Evolutionary conservation across 2,797 vertebrate species (phyloP).

Genomic region (Malacoctenus gilli): DNA sequence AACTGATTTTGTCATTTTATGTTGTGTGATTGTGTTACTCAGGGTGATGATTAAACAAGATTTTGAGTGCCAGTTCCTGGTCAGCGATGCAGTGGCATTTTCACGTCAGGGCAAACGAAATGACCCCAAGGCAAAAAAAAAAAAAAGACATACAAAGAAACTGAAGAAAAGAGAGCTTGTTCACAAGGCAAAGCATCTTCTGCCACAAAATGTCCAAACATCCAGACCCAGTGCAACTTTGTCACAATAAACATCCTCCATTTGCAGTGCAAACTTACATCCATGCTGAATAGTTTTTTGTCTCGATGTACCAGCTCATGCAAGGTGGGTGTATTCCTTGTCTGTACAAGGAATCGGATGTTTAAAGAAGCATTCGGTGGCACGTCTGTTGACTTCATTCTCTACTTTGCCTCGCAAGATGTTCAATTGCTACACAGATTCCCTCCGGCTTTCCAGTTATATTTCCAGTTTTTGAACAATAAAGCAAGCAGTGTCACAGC

Average conservation of each 20-base stretch:
- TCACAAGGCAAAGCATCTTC: slow-evolving; percentile 59
- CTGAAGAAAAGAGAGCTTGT: slow-evolving; percentile 57
- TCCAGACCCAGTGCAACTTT: slow-evolving; percentile 33
- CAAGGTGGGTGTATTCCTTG: slow-evolving; percentile 14
- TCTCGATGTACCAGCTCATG: slow-evolving; percentile 37
- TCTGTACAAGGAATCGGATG: slow-evolving; percentile 9
- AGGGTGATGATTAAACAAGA: slow-evolving; percentile 61
- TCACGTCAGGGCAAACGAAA: slow-evolving; percentile 62
- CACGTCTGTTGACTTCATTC: slow-evolving; percentile 12
- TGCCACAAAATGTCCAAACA: slow-evolving; percentile 24
- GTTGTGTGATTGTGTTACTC: slow-evolving; percentile 65
- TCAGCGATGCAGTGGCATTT: slow-evolving; percentile 60
- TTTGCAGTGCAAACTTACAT: slow-evolving; percentile 52
- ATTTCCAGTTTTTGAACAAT: slow-evolving; percentile 66
- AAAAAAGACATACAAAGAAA: slow-evolving; percentile 47
- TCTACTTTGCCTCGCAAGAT: slow-evolving; percentile 23
- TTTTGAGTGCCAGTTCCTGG: slow-evolving; percentile 69
- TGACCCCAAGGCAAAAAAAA: slow-evolving; percentile 53
- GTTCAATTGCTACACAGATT: slow-evolving; percentile 21
- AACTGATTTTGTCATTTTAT: slow-evolving; percentile 49
- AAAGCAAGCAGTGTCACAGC: slow-evolving; percentile 50
- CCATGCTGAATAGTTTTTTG: slow-evolving; percentile 43
- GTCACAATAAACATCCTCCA: slow-evolving; percentile 25
- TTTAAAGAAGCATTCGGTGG: slow-evolving; percentile 13
- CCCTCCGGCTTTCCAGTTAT: slow-evolving; percentile 30